Percentiles rank a stretch among this genome's conserved stretches.
Conservation (phyloP, 1,140 invertebrate species). For the Leptestheria dahalacensis region DNA sequence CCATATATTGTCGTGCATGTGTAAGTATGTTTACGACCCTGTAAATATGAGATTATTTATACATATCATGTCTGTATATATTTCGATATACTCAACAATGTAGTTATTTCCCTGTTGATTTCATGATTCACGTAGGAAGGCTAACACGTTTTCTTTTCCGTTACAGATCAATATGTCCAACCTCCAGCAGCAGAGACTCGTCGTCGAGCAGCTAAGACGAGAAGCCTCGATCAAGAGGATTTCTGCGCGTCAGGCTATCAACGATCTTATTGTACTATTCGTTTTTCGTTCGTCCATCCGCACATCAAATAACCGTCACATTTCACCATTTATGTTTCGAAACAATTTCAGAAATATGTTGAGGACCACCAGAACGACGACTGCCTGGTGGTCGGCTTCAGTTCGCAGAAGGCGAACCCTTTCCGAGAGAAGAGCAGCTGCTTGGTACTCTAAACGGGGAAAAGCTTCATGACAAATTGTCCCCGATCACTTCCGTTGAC, state of each 20-base stretch:
- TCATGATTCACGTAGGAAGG: no score
- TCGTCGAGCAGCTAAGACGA: constrained; percentile 81
- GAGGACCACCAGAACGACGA: constrained; percentile 86
- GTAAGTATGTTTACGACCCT: no score
- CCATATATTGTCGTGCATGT: no score
- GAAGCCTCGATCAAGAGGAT: constrained; percentile 81
- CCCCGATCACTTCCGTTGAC: no score
- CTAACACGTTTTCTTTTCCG: background rate
- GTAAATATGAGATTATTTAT: no score
- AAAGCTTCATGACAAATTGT: no score
- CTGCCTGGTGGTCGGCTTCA: constrained; percentile 86
- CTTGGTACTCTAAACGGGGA: constrained; percentile 50
- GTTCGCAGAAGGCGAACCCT: constrained; percentile 90
- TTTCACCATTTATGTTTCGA: background rate
- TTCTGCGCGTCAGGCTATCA: constrained; percentile 71
- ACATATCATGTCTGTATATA: no score
- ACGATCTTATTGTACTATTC: constrained; percentile 60
- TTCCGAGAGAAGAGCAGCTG: constrained; percentile 93
- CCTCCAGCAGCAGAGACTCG: constrained; percentile 75
- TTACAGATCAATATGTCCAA: constrained; percentile 44
- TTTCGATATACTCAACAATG: no score
- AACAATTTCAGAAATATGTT: constrained; percentile 58
- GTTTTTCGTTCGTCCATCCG: background rate
- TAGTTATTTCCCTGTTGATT: no score
- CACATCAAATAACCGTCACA: background rate